Evolutionary conservation across 2,888 invertebrate genomes (phyloP).

Genomic region (Heliconius erato): DNA sequence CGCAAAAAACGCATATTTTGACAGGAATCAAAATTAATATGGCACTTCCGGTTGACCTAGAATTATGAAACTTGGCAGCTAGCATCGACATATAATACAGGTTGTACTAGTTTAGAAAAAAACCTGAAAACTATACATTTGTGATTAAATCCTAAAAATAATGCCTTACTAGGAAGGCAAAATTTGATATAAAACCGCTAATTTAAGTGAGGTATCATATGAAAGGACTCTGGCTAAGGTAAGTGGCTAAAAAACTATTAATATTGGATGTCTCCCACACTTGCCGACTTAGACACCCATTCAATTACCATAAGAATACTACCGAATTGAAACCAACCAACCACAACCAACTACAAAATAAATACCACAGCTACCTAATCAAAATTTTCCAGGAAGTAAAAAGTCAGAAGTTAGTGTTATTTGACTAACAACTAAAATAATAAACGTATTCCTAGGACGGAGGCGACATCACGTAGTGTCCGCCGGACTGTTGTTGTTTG

Average conservation of each 20-base stretch:
- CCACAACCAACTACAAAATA: background rate
- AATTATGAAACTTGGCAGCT: too few relatives aligned
- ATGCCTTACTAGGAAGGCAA: too few relatives aligned
- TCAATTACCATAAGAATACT: background rate
- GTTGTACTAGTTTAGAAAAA: too few relatives aligned
- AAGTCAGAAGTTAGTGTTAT: conserved; percentile 61
- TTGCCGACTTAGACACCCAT: background rate
- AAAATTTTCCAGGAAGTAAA: conserved; percentile 44
- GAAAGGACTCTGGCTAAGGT: too few relatives aligned
- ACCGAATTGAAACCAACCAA: background rate
- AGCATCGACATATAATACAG: too few relatives aligned
- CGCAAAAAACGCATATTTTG: too few relatives aligned
- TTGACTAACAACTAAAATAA: conserved; percentile 67
- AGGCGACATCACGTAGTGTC: conserved; percentile 54
- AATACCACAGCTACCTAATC: conserved; percentile 24
- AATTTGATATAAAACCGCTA: too few relatives aligned
- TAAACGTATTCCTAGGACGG: conserved; percentile 61
- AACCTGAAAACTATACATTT: too few relatives aligned
- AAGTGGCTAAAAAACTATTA: background rate
- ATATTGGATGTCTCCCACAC: background rate
- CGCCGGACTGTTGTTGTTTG: conserved; percentile 58
- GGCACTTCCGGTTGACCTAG: too few relatives aligned
- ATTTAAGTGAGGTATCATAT: too few relatives aligned
- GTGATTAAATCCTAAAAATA: too few relatives aligned
- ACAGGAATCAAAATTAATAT: too few relatives aligned